A percentile compares a stretch with the other conserved stretches of the same genome.
Evolutionary conservation across 2,888 invertebrate species (phyloP).

Genomic region (Branchinecta sandiegonensis): DNA sequence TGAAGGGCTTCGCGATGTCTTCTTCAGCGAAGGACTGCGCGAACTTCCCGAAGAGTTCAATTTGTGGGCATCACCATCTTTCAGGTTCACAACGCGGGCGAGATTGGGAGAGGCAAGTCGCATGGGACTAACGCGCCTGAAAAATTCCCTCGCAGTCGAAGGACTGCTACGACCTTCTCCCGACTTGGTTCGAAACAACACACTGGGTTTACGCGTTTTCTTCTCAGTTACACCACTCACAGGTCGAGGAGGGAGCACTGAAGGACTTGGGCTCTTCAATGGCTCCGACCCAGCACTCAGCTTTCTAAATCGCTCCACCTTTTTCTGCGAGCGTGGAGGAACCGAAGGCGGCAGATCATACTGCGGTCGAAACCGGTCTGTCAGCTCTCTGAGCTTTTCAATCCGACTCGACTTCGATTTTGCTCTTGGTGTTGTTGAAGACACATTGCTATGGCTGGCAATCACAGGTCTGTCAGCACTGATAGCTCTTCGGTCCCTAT

Average conservation of each 20-base stretch:
- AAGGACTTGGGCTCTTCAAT: neutral
- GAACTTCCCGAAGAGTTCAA: neutral
- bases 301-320: neutral
- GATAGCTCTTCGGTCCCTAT: conserved; percentile 22
- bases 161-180: conserved; percentile 2
- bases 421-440: neutral
- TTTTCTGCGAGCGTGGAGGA: neutral
- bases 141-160: neutral
- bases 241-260: neutral
- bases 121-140: neutral
- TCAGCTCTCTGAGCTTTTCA: neutral
- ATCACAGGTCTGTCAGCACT: conserved; percentile 22
- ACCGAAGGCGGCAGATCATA: neutral
- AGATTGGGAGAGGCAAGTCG: conserved; percentile 31
- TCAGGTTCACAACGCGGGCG: conserved; percentile 30
- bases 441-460: neutral
- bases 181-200: conserved; percentile 2
- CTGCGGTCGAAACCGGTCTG: neutral
- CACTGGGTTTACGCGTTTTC: conserved; percentile 1
- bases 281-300: neutral
- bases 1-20: conserved; percentile 24
- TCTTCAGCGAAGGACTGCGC: conserved; percentile 1
- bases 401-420: neutral
- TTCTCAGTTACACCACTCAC: neutral
- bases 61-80: neutral